Conservation (phyloP, 2,888 invertebrate genomes). For the Anthoptus insignis region DNA sequence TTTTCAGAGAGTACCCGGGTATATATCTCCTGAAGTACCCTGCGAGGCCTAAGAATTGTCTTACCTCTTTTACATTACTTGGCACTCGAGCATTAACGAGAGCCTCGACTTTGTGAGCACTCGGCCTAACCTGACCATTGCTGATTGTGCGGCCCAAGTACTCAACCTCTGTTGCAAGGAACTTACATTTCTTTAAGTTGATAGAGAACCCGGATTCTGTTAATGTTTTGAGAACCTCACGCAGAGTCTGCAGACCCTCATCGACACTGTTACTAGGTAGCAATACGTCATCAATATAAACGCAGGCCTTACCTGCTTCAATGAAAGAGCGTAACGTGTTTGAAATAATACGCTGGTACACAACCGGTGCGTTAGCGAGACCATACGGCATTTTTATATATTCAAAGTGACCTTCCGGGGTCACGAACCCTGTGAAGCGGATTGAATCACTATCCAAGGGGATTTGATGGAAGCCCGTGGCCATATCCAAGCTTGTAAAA, state of each 20-base stretch:
- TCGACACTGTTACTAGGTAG: too few relatives aligned
- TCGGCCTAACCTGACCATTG: constrained; percentile 18
- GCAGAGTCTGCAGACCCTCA: too few relatives aligned
- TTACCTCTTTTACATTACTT: neutral
- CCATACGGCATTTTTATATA: constrained; percentile 12
- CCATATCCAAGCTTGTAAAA: constrained; percentile 3
- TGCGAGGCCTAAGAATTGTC: neutral
- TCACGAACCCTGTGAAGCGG: neutral
- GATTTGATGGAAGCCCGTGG: neutral
- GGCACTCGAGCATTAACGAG: neutral
- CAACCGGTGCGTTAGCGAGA: neutral
- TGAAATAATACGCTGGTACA: constrained; percentile 8
- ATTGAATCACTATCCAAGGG: neutral
- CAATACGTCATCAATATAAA: constrained; percentile 12
- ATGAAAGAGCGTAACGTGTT: neutral
- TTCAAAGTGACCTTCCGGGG: constrained; percentile 4
- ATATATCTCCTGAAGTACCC: constrained; percentile 17
- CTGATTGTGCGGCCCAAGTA: neutral
- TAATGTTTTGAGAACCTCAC: neutral
- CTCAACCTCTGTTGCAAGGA: neutral
- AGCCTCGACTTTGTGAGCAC: neutral
- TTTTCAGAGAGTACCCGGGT: neutral
- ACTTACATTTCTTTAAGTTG: neutral
- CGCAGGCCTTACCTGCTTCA: constrained; percentile 24
- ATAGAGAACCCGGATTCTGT: constrained; percentile 10